phyloP scores from a whole-genome alignment of 2,888 invertebrate species.

The Thecophora atra region DNA sequence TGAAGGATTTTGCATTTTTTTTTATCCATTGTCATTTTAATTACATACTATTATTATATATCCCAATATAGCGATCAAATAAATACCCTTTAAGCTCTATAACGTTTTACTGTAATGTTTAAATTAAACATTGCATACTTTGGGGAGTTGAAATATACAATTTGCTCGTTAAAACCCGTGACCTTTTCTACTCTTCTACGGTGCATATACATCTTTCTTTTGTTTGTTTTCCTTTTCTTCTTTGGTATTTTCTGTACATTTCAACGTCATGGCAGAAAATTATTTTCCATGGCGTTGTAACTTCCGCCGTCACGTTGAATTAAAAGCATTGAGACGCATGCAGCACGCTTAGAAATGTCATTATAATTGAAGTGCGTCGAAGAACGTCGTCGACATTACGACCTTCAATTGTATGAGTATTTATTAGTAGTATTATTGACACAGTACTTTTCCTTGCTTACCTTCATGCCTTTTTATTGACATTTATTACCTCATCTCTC shows the following conservation, averaged over 20 bases:
- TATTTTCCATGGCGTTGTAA: slow-evolving; percentile 21
- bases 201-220: background rate
- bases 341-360: background rate
- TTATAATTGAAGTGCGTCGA: background rate
- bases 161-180: background rate
- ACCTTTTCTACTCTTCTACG: background rate
- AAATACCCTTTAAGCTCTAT: too few relatives aligned
- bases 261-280: background rate
- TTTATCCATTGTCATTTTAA: too few relatives aligned
- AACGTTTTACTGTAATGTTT: background rate
- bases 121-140: background rate
- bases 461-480: background rate
- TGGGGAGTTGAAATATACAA: background rate
- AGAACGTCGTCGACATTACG: too few relatives aligned
- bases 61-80: too few relatives aligned
- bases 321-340: background rate
- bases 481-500: slow-evolving; percentile 1
- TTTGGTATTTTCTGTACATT: background rate
- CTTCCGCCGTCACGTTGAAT: slow-evolving; percentile 20
- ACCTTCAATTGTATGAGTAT: background rate
- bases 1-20: too few relatives aligned
- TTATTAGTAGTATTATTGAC: background rate
- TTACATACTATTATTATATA: too few relatives aligned
- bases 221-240: background rate
- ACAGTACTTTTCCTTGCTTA: background rate